A percentile compares a stretch with the other conserved stretches of the same genome.
Evolutionary conservation across 1,140 invertebrate genomes (phyloP).

Genomic region (Drosophila suzukii): DNA sequence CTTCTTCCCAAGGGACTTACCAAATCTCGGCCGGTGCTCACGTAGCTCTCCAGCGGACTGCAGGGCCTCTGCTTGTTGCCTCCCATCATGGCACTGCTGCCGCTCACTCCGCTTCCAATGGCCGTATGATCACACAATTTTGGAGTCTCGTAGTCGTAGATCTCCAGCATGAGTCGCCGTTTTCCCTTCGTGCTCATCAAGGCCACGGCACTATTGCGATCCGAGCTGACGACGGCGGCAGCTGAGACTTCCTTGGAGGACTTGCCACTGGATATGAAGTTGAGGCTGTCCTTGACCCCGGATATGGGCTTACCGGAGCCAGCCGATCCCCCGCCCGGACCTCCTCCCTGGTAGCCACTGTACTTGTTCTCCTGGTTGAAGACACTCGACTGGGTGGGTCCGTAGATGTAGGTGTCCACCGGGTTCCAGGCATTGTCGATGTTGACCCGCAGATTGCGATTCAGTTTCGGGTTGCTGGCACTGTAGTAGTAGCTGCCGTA

Average conservation of each 20-base stretch:
- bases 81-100: conserved; percentile 76
- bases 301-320: conserved; percentile 46
- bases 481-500: conserved; percentile 83
- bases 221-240: conserved; percentile 57
- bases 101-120: conserved; percentile 88
- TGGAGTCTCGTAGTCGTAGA: conserved; percentile 91
- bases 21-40: conserved; percentile 88
- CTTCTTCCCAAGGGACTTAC: conserved; percentile 61
- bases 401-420: conserved; percentile 84
- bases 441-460: conserved; percentile 79
- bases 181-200: conserved; percentile 81
- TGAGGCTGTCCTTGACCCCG: conserved; percentile 76
- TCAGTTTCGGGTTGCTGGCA: conserved; percentile 80
- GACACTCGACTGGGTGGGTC: conserved; percentile 82
- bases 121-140: conserved; percentile 92
- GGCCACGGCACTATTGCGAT: conserved; percentile 57
- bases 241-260: conserved; percentile 52
- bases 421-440: conserved; percentile 84
- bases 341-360: conserved; percentile 74
- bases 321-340: conserved; percentile 26
- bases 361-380: conserved; percentile 84
- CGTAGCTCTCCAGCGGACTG: conserved; percentile 90
- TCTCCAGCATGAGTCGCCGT: conserved; percentile 85
- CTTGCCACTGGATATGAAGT: conserved; percentile 68
- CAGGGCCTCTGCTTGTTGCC: conserved; percentile 89